phyloP scores from a whole-genome alignment of 2,113 vertebrate genomes.

The Recurvirostra avosetta region DNA sequence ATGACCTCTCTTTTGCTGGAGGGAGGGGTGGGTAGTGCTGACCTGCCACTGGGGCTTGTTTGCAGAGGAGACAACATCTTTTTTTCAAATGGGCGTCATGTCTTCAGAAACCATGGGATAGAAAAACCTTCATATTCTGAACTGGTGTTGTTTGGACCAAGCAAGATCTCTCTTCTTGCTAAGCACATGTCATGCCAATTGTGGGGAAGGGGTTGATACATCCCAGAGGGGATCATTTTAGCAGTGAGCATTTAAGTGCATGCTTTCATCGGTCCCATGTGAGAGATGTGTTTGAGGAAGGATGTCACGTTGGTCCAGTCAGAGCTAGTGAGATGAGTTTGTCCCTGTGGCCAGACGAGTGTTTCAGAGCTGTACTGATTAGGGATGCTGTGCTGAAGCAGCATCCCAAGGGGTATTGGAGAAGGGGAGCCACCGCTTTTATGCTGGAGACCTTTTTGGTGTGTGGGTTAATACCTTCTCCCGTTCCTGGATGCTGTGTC shows the following conservation, averaged over 20 bases:
- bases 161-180: background rate
- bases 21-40: background rate
- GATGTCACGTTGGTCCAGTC: background rate
- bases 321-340: background rate
- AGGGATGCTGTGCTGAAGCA: background rate
- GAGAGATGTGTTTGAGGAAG: background rate
- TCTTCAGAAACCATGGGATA: background rate
- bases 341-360: background rate
- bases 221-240: background rate
- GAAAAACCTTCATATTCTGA: background rate
- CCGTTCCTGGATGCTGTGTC: accelerated
- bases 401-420: accelerated
- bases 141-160: background rate
- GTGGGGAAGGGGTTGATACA: background rate
- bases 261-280: background rate
- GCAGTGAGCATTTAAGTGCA: background rate
- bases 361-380: background rate
- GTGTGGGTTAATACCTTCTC: background rate
- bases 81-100: accelerated
- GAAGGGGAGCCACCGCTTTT: accelerated
- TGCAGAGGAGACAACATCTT: background rate
- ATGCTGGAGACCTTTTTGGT: background rate
- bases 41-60: background rate
- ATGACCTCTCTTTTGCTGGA: background rate
- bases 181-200: accelerated